Percentiles rank a stretch among this genome's conserved stretches.
Evolutionary conservation across 1,140 invertebrate species (phyloP).

Genomic region (Triops cancriformis): DNA sequence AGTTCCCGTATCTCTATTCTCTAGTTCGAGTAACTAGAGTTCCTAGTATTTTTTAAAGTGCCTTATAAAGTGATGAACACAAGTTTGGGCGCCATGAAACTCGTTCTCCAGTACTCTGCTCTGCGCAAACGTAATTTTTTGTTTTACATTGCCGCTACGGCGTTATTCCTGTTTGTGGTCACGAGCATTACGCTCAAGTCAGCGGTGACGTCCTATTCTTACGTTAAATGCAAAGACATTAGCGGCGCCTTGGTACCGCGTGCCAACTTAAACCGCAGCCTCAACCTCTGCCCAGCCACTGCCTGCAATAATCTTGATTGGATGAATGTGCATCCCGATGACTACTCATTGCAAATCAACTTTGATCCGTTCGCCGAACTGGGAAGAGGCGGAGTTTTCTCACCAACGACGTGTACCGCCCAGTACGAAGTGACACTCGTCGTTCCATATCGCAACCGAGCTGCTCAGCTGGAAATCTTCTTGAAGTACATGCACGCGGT

Average conservation of each 20-base stretch:
- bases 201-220: conserved; percentile 29
- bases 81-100: not conserved
- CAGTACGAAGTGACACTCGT: conserved; percentile 73
- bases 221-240: conserved; percentile 40
- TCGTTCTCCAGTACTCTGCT: not conserved
- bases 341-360: conserved; percentile 23
- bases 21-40: too few species aligned
- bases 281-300: not conserved
- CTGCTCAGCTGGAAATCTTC: conserved; percentile 67
- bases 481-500: conserved; percentile 83
- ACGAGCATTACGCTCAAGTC: conserved; percentile 3
- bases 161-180: not conserved
- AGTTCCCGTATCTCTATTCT: too few species aligned
- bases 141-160: not conserved
- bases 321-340: conserved; percentile 16
- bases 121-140: not conserved
- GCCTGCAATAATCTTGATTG: not conserved
- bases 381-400: conserved; percentile 56
- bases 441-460: conserved; percentile 77
- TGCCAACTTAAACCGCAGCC: not conserved
- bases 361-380: conserved; percentile 28
- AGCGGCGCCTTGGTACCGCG: conserved; percentile 39
- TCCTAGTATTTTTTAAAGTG: too few species aligned
- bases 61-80: too few species aligned
- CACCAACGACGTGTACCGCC: conserved; percentile 61